Percentiles rank a stretch among this genome's conserved stretches.
Evolutionary conservation across 2,113 vertebrate genomes (phyloP).

Genomic region (Platichthys flesus): DNA sequence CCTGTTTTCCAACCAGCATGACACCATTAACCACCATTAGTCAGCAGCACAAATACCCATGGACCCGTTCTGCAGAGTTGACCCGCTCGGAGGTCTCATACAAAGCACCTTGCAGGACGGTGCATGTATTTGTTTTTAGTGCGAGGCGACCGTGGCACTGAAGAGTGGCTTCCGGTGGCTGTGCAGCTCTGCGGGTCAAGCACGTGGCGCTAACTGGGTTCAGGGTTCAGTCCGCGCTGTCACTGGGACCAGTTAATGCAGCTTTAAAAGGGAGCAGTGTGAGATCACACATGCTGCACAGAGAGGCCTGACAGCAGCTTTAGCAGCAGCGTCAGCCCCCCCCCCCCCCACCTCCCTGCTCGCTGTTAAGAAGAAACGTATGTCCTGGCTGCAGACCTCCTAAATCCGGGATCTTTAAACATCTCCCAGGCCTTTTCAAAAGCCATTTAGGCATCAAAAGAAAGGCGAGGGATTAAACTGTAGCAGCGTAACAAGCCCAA

Average conservation of each 20-base stretch:
- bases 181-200: background rate
- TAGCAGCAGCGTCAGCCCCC: slow-evolving; percentile 27
- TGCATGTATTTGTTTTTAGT: slow-evolving; percentile 8
- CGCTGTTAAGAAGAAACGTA: slow-evolving; percentile 58
- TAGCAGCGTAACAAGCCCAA: slow-evolving; percentile 44
- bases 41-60: slow-evolving; percentile 16
- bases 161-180: background rate
- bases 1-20: slow-evolving; percentile 24
- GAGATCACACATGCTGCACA: slow-evolving; percentile 10
- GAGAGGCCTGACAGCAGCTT: slow-evolving; percentile 23
- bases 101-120: slow-evolving; percentile 2
- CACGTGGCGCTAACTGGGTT: slow-evolving; percentile 3
- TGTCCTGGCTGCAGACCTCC: slow-evolving; percentile 48
- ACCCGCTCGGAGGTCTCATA: slow-evolving; percentile 18
- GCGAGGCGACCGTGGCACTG: background rate
- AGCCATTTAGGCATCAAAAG: slow-evolving; percentile 67
- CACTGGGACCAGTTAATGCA: slow-evolving; percentile 11
- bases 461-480: slow-evolving; percentile 56
- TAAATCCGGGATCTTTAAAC: slow-evolving; percentile 58
- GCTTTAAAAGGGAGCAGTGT: slow-evolving; percentile 6
- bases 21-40: slow-evolving; percentile 53
- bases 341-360: slow-evolving; percentile 24
- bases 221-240: slow-evolving; percentile 18
- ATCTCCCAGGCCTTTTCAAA: slow-evolving; percentile 63
- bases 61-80: background rate